Conservation (phyloP, 2,113 vertebrate species). For the Triplophysa dalaica region DNA sequence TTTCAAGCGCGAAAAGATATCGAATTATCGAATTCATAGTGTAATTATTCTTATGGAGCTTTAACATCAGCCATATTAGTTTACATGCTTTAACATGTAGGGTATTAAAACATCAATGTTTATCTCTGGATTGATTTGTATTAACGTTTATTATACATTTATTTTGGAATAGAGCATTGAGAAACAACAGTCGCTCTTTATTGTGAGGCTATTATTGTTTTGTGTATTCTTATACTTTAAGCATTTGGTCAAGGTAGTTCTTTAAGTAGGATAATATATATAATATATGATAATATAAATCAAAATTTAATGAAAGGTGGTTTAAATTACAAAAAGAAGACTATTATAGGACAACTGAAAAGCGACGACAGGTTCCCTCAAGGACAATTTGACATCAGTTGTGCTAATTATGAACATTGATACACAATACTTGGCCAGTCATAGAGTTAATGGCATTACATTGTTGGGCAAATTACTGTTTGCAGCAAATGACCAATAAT, state of each 20-base stretch:
- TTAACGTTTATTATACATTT: neutral
- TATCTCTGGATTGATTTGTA: neutral
- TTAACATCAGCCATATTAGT: slow-evolving; percentile 7
- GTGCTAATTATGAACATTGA: slow-evolving; percentile 33
- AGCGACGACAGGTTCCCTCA: slow-evolving; percentile 6
- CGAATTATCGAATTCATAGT: slow-evolving; percentile 35
- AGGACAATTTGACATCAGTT: neutral
- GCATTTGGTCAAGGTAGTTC: too few species aligned
- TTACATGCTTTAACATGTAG: slow-evolving; percentile 8
- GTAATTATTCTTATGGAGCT: neutral
- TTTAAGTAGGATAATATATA: neutral
- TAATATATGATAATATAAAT: too few species aligned
- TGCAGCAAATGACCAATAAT: slow-evolving; percentile 37
- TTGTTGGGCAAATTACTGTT: slow-evolving; percentile 53
- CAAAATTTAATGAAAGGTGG: neutral
- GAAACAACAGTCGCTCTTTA: neutral
- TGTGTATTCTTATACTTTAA: neutral
- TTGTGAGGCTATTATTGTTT: neutral
- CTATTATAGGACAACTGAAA: neutral
- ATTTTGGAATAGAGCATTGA: neutral
- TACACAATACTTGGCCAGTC: slow-evolving; percentile 41
- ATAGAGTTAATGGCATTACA: slow-evolving; percentile 44
- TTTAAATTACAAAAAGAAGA: neutral
- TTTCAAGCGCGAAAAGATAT: slow-evolving; percentile 39
- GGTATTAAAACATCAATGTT: neutral